These are phyloP conservation scores for Danio tinwini DNA, from an alignment of 2,797 vertebrate species.

Conservation along the genomic window DNA sequence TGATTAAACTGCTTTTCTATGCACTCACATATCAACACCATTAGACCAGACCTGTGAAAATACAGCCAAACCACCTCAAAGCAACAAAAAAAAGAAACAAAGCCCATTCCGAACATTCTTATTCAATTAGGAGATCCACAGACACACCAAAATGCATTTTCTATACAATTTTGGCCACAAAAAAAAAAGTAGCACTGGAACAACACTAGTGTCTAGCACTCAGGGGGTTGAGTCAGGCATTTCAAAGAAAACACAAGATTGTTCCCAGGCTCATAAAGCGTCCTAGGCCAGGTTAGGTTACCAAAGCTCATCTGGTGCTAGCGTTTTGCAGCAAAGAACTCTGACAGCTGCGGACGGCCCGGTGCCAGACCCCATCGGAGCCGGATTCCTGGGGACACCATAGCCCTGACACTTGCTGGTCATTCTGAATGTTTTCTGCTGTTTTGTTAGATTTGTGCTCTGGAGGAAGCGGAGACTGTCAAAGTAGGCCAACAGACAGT, in stretches of 20 bases:
- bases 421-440: slow-evolving; percentile 64
- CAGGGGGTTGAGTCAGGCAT: slow-evolving; percentile 38
- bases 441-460: slow-evolving; percentile 61
- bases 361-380: slow-evolving; percentile 78
- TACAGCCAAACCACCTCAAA: slow-evolving; percentile 6
- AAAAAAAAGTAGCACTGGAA: slow-evolving; percentile 16
- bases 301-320: slow-evolving; percentile 68
- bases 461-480: slow-evolving; percentile 55
- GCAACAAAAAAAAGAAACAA: neutral
- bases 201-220: slow-evolving; percentile 30
- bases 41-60: slow-evolving; percentile 33
- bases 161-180: slow-evolving; percentile 7
- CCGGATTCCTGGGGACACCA: slow-evolving; percentile 65
- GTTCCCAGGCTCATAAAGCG: slow-evolving; percentile 68
- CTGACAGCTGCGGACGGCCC: slow-evolving; percentile 79
- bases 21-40: slow-evolving; percentile 41
- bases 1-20: slow-evolving; percentile 24
- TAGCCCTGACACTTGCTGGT: slow-evolving; percentile 57
- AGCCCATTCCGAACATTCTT: neutral
- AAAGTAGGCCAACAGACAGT: slow-evolving; percentile 23
- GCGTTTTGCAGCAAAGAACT: slow-evolving; percentile 60
- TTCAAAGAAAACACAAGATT: slow-evolving; percentile 60
- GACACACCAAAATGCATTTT: slow-evolving; percentile 14
- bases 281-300: slow-evolving; percentile 71
- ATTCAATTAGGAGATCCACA: slow-evolving; percentile 8